These are phyloP conservation scores for Rhopalosiphum padi DNA, from an alignment of 1,140 invertebrate genomes.

Conservation along the genomic window DNA sequence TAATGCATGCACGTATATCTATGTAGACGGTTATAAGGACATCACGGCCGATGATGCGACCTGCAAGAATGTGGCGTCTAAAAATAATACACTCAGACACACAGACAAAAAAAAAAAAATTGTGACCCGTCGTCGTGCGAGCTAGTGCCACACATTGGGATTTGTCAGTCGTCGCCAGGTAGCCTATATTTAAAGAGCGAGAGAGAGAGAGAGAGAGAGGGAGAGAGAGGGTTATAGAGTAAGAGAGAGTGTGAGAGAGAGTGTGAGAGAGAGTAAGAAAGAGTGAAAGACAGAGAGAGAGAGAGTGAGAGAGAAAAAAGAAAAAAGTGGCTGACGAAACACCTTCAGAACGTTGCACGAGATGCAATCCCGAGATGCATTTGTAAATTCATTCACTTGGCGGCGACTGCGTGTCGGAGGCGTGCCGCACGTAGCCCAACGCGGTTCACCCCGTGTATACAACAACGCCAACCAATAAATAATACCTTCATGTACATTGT, in stretches of 20 bases:
- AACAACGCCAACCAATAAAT: background rate
- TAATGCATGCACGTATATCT: background rate
- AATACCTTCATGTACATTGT: background rate
- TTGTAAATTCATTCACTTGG: background rate
- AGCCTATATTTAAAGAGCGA: constrained; percentile 33
- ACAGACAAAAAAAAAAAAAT: constrained; percentile 17
- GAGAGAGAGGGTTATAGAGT: background rate
- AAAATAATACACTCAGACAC: constrained; percentile 46
- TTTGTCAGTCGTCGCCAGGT: constrained; percentile 30
- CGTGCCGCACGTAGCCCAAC: background rate
- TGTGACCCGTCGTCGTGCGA: constrained; percentile 6
- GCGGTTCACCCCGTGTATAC: background rate
- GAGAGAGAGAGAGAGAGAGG: too few species aligned
- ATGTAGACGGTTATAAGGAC: background rate
- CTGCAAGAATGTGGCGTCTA: constrained; percentile 45
- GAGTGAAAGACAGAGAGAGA: background rate
- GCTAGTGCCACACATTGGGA: background rate
- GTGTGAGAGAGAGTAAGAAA: too few species aligned
- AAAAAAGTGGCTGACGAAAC: constrained; percentile 33
- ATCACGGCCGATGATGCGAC: background rate
- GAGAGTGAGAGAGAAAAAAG: too few species aligned
- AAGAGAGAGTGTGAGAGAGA: background rate
- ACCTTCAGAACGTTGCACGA: background rate
- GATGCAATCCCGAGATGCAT: constrained; percentile 5
- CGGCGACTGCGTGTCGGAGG: background rate